phyloP scores from a whole-genome alignment of 2,113 vertebrate genomes.

The Colius striatus region DNA sequence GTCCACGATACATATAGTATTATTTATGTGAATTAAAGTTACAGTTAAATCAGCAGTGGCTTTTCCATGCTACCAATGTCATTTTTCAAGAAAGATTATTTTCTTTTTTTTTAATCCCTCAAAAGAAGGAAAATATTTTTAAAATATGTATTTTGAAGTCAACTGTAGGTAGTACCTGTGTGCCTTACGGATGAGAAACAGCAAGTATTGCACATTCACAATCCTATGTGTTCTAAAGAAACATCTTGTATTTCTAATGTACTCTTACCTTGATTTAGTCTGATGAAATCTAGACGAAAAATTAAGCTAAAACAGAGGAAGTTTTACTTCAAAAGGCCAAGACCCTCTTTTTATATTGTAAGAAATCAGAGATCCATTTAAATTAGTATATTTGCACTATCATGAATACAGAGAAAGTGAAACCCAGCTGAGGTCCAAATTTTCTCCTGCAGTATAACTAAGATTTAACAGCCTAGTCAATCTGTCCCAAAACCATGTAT shows the following conservation, averaged over 20 bases:
- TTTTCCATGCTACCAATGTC: background rate
- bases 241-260: background rate
- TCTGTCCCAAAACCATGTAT: background rate
- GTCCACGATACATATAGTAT: background rate
- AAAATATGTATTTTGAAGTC: background rate
- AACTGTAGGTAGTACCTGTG: background rate
- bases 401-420: background rate
- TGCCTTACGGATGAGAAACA: background rate
- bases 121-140: background rate
- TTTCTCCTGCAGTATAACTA: background rate
- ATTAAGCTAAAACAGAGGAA: background rate
- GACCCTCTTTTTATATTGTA: background rate
- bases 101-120: background rate
- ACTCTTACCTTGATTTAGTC: background rate
- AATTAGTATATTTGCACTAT: background rate
- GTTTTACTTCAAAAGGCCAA: background rate
- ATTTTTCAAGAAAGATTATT: background rate
- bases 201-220: background rate
- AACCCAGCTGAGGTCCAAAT: background rate
- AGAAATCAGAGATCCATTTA: background rate
- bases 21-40: slow-evolving; percentile 19
- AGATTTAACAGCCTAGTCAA: background rate
- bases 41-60: background rate
- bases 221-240: background rate
- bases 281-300: background rate